phyloP scores from a whole-genome alignment of 2,113 vertebrate genomes.

The Trogon surrucura region DNA sequence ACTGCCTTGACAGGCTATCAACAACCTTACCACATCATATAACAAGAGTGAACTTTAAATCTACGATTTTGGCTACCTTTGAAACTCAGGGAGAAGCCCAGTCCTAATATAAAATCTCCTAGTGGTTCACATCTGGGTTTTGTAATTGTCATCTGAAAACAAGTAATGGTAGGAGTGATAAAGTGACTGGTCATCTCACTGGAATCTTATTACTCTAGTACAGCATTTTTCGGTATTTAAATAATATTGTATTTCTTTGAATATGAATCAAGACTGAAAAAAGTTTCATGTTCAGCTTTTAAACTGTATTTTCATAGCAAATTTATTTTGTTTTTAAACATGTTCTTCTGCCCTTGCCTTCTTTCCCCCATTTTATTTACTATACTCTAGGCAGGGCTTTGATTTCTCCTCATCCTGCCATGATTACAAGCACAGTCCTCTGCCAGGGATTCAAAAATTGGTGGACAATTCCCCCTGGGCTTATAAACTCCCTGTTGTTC shows the following conservation, averaged over 20 bases:
- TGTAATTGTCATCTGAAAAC: slow-evolving; percentile 48
- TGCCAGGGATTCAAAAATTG: slow-evolving; percentile 4
- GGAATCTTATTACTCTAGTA: not conserved
- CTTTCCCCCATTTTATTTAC: not conserved
- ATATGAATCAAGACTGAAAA: not conserved
- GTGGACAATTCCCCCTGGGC: not conserved
- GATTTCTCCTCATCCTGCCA: slow-evolving; percentile 27
- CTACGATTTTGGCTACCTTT: slow-evolving; percentile 25
- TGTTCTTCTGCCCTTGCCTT: not conserved
- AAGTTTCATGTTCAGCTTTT: not conserved
- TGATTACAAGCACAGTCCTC: not conserved
- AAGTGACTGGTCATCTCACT: slow-evolving; percentile 33
- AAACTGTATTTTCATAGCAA: not conserved
- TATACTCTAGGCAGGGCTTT: slow-evolving; percentile 11
- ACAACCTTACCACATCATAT: slow-evolving; percentile 34
- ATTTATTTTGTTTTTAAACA: slow-evolving; percentile 27
- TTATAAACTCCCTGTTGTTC: not conserved
- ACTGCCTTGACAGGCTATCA: slow-evolving; percentile 34
- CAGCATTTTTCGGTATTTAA: slow-evolving; percentile 23
- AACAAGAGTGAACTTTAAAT: slow-evolving; percentile 43
- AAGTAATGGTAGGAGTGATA: slow-evolving; percentile 9
- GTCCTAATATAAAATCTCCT: slow-evolving; percentile 31
- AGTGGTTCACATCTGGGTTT: slow-evolving; percentile 52
- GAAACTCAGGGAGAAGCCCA: slow-evolving; percentile 25
- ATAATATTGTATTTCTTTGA: not conserved